Conservation (phyloP, 2,797 vertebrate genomes). For the Cyprinella venusta region DNA sequence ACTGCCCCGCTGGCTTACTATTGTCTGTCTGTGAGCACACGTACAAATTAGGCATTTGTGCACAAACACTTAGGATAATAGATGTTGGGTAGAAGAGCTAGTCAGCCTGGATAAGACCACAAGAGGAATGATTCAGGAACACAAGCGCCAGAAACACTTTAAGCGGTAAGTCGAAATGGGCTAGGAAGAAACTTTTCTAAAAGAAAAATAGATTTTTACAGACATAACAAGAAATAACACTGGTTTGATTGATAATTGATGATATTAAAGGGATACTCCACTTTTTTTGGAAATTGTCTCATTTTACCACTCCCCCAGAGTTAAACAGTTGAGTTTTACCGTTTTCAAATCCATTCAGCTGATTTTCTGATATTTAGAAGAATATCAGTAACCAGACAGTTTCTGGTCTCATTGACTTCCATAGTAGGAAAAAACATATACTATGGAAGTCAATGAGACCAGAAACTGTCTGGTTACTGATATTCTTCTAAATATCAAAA, state of each 20-base stretch:
- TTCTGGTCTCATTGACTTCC: too few species aligned
- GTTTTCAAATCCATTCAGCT: too few species aligned
- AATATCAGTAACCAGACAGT: too few species aligned
- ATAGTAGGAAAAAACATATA: too few species aligned
- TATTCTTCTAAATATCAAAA: too few species aligned
- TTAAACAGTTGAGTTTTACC: too few species aligned
- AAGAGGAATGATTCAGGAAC: constrained; percentile 43
- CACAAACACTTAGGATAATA: constrained; percentile 65
- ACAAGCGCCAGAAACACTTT: constrained; percentile 31
- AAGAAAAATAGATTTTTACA: not conserved
- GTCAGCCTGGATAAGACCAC: constrained; percentile 48
- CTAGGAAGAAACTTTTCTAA: not conserved
- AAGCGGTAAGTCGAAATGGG: constrained; percentile 23
- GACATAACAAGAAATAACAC: not conserved
- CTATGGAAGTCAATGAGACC: too few species aligned
- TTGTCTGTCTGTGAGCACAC: constrained; percentile 67
- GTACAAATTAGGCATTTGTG: constrained; percentile 57
- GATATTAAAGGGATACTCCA: not conserved
- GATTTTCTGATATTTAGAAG: too few species aligned
- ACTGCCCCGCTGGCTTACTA: constrained; percentile 70
- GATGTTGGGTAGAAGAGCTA: constrained; percentile 46
- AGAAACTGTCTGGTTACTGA: too few species aligned
- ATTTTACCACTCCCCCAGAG: too few species aligned
- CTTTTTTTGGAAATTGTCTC: too few species aligned
- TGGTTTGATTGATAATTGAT: not conserved